A percentile compares a stretch with the other conserved stretches of the same genome.
Evolutionary conservation across 2,797 vertebrate genomes (phyloP).

Genomic region (Molossus molossus): DNA sequence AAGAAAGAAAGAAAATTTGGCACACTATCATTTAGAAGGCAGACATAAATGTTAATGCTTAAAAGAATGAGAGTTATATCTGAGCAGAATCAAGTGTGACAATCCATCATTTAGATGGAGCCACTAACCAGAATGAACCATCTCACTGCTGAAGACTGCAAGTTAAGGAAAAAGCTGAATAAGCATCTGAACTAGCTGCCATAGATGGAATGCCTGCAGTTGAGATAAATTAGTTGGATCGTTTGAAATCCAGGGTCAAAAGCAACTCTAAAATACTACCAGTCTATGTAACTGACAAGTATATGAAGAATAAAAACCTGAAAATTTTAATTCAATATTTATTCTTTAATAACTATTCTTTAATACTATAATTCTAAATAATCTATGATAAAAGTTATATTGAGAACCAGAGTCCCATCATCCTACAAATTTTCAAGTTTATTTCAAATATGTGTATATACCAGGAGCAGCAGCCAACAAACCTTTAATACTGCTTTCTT

Average conservation of each 20-base stretch:
- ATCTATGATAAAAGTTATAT: not conserved
- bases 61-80: conserved; percentile 27
- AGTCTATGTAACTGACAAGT: not conserved
- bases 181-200: not conserved
- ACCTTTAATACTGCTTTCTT: not conserved
- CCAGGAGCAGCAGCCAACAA: not conserved
- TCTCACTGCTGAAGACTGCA: not conserved
- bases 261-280: not conserved
- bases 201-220: not conserved
- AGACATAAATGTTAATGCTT: not conserved
- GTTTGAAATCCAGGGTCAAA: not conserved
- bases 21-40: conserved; percentile 32
- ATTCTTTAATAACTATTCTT: not conserved
- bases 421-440: not conserved
- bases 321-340: conserved; percentile 32
- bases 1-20: not conserved
- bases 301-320: conserved; percentile 9
- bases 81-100: not conserved
- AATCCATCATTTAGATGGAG: not conserved
- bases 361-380: not conserved
- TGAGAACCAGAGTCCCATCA: not conserved
- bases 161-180: not conserved
- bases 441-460: not conserved
- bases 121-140: not conserved
- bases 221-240: not conserved